A percentile compares a stretch with the other conserved stretches of the same genome.
phyloP scores from a whole-genome alignment of 2,888 invertebrate species.

The Eilema griseolum region DNA sequence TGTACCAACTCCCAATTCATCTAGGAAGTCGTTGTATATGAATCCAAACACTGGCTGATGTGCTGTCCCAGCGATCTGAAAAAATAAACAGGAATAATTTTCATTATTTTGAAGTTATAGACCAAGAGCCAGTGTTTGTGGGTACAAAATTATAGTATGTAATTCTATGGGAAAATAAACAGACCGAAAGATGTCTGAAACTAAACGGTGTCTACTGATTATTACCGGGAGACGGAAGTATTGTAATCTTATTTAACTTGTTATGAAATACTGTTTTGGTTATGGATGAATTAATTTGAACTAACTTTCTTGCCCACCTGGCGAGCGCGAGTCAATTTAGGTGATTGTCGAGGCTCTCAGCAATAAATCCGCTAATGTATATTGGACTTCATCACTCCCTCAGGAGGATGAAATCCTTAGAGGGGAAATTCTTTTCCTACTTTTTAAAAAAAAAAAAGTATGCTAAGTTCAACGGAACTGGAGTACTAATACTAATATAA shows the following conservation, averaged over 20 bases:
- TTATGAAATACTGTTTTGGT: not conserved
- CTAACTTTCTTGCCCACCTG: not conserved
- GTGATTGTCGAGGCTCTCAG: not conserved
- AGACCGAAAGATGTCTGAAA: not conserved
- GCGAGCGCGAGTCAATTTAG: not conserved
- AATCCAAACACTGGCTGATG: constrained; percentile 87
- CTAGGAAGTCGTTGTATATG: constrained; percentile 87
- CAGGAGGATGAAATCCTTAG: too few species aligned
- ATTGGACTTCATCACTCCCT: not conserved
- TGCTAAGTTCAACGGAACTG: too few species aligned
- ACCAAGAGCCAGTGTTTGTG: not conserved
- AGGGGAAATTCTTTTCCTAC: too few species aligned
- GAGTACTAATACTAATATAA: too few species aligned
- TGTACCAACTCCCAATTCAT: constrained; percentile 85
- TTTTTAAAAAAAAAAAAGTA: too few species aligned
- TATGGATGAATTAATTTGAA: not conserved
- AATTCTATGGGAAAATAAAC: not conserved
- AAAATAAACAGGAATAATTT: constrained; percentile 22
- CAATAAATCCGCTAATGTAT: not conserved
- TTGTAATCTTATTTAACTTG: not conserved
- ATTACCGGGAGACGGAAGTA: not conserved
- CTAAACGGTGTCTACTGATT: too few species aligned
- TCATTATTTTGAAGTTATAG: not conserved
- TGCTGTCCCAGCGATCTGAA: constrained; percentile 85
- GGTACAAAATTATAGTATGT: not conserved